phyloP scores from a whole-genome alignment of 2,888 invertebrate genomes.

The Chaitophorus viminalis region DNA sequence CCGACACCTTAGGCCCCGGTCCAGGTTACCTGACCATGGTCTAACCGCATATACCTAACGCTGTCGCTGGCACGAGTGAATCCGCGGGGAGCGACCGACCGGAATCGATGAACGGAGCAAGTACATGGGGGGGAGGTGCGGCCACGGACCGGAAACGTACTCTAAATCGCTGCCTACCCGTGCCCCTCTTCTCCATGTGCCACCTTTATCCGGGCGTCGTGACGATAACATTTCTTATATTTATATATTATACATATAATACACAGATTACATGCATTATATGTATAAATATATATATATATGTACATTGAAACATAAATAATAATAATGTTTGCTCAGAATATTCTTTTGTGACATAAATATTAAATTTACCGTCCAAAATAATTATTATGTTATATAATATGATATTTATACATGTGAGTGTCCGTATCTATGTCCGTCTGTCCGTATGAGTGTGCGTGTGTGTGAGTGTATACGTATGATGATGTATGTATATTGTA shows the following conservation, averaged over 20 bases:
- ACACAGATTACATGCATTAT: too few species aligned
- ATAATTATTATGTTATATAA: neutral
- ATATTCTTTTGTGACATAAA: conserved; percentile 57
- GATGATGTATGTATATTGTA: neutral
- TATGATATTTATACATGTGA: neutral
- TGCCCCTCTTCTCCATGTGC: neutral
- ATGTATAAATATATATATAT: neutral
- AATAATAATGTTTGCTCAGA: conserved; percentile 50
- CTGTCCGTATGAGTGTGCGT: neutral
- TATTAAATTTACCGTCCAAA: conserved; percentile 53
- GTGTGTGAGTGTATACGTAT: neutral
- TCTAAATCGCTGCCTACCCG: neutral
- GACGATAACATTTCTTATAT: conserved; percentile 19
- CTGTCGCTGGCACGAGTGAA: too few species aligned
- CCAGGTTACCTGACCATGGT: too few species aligned
- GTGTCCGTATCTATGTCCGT: neutral
- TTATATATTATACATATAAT: too few species aligned
- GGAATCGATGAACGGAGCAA: too few species aligned
- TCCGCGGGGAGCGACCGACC: too few species aligned
- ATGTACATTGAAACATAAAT: neutral
- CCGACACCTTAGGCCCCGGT: too few species aligned
- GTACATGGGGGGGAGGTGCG: neutral
- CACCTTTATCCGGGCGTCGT: neutral
- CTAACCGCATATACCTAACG: too few species aligned
- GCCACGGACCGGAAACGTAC: neutral